These are phyloP conservation scores for Silvanus unidentatus DNA, from an alignment of 2,888 invertebrate species.

Conservation along the genomic window DNA sequence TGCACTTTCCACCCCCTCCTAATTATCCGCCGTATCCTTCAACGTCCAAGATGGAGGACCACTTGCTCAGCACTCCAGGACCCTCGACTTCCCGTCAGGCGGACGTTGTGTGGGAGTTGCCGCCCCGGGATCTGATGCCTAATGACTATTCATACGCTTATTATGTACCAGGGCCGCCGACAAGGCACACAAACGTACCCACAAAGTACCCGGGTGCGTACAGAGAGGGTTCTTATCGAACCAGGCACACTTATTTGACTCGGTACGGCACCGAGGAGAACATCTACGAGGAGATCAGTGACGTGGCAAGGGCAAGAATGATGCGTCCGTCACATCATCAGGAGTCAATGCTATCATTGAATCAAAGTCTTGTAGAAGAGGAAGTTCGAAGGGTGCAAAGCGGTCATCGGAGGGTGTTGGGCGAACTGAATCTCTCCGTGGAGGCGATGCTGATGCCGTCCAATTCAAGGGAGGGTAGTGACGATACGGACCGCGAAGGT, in stretches of 20 bases:
- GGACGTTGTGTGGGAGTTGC: constrained; percentile 27
- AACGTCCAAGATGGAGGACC: constrained; percentile 38
- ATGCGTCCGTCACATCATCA: constrained; percentile 23
- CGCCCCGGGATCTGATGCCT: constrained; percentile 23
- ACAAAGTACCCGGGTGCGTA: constrained; percentile 35
- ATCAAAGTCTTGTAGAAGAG: constrained; percentile 71
- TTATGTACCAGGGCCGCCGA: constrained; percentile 64
- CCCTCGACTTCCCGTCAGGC: constrained; percentile 34
- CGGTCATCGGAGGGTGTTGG: constrained; percentile 74
- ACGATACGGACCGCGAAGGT: constrained; percentile 57
- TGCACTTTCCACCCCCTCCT: constrained; percentile 72
- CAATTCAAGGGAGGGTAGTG: constrained; percentile 53
- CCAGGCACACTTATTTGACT: constrained; percentile 63
- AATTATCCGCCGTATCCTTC: constrained; percentile 54
- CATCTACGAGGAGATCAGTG: constrained; percentile 75
- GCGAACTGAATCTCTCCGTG: constrained; percentile 77
- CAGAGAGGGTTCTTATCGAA: constrained; percentile 40
- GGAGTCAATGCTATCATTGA: constrained; percentile 58
- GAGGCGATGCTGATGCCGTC: constrained; percentile 89
- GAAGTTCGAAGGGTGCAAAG: constrained; percentile 79
- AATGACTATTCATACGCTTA: constrained; percentile 79
- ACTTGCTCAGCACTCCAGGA: constrained; percentile 30
- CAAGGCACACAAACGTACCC: constrained; percentile 60
- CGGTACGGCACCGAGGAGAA: constrained; percentile 81
- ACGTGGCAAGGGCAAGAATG: constrained; percentile 45